Conservation (phyloP, 2,113 vertebrate species). For the Muntiacus reevesi region DNA sequence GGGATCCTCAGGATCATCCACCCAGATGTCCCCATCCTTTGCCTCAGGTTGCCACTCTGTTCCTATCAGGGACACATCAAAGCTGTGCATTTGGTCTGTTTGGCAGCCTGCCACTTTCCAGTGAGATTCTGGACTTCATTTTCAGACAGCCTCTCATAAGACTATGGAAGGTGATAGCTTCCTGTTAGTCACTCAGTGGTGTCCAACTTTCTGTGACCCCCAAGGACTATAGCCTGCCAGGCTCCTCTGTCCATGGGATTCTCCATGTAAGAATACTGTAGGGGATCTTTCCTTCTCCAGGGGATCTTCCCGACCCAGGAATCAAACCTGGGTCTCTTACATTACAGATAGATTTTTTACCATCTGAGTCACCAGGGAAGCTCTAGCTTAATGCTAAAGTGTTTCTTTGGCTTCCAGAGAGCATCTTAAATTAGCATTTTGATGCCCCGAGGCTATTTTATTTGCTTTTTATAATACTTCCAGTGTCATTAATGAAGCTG, state of each 20-base stretch:
- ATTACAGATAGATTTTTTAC: not conserved
- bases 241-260: not conserved
- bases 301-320: not conserved
- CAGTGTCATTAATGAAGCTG: not conserved
- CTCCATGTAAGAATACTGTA: not conserved
- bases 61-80: not conserved
- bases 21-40: not conserved
- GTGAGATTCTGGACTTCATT: not conserved
- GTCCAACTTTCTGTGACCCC: not conserved
- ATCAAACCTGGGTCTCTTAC: not conserved
- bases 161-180: not conserved
- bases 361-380: not conserved
- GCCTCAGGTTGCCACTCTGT: not conserved
- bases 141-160: not conserved
- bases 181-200: accelerated
- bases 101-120: not conserved
- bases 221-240: not conserved
- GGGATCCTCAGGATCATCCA: not conserved
- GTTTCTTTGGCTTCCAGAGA: not conserved
- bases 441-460: not conserved
- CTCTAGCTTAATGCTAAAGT: not conserved
- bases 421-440: not conserved
- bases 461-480: not conserved
- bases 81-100: not conserved
- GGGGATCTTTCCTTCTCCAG: not conserved